Conservation (phyloP, 1,140 invertebrate species). For the Drosophila equinoxialis region DNA sequence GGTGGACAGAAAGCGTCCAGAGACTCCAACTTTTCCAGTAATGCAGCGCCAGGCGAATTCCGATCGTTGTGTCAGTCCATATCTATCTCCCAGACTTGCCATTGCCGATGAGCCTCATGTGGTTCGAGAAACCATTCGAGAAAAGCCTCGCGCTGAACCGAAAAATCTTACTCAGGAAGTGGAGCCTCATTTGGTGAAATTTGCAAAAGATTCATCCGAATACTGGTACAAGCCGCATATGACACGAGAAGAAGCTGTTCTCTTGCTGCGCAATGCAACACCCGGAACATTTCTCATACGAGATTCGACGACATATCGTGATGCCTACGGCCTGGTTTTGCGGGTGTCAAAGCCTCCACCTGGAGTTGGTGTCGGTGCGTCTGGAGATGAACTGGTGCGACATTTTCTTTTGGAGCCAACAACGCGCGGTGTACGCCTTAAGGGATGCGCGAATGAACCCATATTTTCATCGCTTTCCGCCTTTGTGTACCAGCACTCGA, state of each 20-base stretch:
- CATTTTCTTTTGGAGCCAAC: constrained; percentile 99
- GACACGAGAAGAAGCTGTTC: constrained; percentile 96
- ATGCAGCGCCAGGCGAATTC: constrained; percentile 33
- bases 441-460: constrained; percentile 97
- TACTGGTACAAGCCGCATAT: constrained; percentile 99
- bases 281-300: constrained; percentile 98
- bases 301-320: constrained; percentile 87
- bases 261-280: constrained; percentile 91
- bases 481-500: constrained; percentile 98
- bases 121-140: constrained; percentile 86
- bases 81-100: constrained; percentile 19
- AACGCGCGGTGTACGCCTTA: constrained; percentile 95
- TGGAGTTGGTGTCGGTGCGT: constrained; percentile 81
- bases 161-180: constrained; percentile 86
- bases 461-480: constrained; percentile 98
- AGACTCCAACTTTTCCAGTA: constrained; percentile 94
- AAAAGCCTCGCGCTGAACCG: constrained; percentile 84
- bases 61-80: constrained; percentile 85
- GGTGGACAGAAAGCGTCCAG: constrained; percentile 84
- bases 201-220: constrained; percentile 96
- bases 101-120: neutral
- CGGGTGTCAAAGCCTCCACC: constrained; percentile 93
- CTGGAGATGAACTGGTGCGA: constrained; percentile 92
- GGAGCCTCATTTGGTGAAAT: constrained; percentile 95
- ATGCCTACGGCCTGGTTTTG: constrained; percentile 97